phyloP scores from a whole-genome alignment of 2,113 vertebrate species.

The Dromiciops gliroides region DNA sequence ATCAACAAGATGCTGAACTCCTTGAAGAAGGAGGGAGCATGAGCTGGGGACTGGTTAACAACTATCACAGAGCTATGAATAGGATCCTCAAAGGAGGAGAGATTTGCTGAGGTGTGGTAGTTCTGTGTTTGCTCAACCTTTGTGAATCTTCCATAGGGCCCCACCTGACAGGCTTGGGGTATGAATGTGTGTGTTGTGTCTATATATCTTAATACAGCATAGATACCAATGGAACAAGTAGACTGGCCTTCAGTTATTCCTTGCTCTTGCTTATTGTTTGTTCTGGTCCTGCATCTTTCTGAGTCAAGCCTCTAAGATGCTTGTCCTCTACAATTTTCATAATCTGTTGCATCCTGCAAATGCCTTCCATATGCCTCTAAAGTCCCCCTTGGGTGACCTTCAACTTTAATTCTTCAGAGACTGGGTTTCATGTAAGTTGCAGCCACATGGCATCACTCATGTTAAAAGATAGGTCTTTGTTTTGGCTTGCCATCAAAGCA shows the following conservation, averaged over 20 bases:
- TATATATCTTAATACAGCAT: not conserved
- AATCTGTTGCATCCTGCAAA: not conserved
- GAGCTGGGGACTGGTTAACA: not conserved
- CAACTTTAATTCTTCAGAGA: not conserved
- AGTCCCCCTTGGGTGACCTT: not conserved
- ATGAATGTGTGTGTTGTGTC: not conserved
- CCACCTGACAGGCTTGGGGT: not conserved
- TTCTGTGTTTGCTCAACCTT: not conserved
- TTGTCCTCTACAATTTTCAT: not conserved
- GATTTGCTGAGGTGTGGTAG: not conserved
- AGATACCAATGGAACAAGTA: not conserved
- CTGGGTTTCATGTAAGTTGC: not conserved
- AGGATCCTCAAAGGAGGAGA: not conserved
- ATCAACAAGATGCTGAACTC: not conserved
- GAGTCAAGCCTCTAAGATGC: not conserved
- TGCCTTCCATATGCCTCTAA: not conserved
- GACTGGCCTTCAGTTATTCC: not conserved
- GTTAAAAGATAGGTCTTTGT: not conserved
- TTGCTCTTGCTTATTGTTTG: not conserved
- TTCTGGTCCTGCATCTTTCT: not conserved
- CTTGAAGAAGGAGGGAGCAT: not conserved
- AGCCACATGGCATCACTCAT: not conserved
- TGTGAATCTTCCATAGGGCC: not conserved
- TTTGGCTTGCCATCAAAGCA: not conserved
- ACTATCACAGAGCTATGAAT: not conserved